These are phyloP conservation scores for Psephotus haematonotus DNA, from an alignment of 2,113 vertebrate species.

Conservation along the genomic window DNA sequence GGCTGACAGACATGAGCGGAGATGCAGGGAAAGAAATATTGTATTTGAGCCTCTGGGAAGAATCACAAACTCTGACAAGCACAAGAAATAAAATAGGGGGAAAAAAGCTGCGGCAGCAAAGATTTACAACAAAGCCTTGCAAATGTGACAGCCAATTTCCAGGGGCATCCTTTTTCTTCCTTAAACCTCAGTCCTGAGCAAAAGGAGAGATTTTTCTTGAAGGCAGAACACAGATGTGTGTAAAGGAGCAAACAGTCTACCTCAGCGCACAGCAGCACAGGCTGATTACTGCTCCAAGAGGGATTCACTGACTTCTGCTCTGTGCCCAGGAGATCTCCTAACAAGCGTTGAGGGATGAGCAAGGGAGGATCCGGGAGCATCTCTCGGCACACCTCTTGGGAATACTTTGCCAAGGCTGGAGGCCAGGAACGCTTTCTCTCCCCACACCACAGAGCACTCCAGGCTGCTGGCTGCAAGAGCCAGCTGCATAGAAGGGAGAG, in stretches of 20 bases:
- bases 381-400: not conserved
- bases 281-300: accelerated
- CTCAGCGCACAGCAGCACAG: not conserved
- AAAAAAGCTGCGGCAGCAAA: not conserved
- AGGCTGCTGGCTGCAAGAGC: not conserved
- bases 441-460: accelerated
- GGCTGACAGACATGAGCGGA: not conserved
- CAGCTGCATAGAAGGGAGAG: not conserved
- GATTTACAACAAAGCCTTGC: not conserved
- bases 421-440: not conserved
- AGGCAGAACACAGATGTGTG: not conserved
- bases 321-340: not conserved
- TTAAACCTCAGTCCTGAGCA: not conserved
- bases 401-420: not conserved
- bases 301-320: not conserved
- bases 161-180: not conserved
- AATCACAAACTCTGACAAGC: not conserved
- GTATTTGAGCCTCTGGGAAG: not conserved
- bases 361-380: not conserved
- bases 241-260: not conserved
- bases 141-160: not conserved
- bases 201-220: not conserved
- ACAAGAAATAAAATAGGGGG: not conserved
- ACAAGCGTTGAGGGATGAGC: not conserved
- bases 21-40: not conserved